Evolutionary conservation across 2,113 vertebrate genomes (phyloP), one percentile per base, ranked within the genome.

Genomic region (Psittacula cyanocephala): DNA sequence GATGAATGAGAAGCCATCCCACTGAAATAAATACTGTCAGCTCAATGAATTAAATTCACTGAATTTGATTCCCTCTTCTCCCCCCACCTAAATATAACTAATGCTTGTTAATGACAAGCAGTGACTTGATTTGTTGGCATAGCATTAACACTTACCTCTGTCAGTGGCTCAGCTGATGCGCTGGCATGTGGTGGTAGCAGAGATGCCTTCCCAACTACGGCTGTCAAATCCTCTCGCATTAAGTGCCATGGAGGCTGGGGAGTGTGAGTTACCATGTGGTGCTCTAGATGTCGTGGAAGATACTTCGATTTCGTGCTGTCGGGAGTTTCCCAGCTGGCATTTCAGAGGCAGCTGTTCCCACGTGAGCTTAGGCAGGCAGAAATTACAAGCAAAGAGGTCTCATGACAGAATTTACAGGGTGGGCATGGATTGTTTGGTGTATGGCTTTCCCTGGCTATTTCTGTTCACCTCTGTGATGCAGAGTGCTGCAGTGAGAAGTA

Each of bases 391-490:
- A 10, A 24, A 74, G 68, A 52, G 24, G 50, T 17, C 50, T 39
- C 74, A 11, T 18, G 89, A 13, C 85, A 46, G 3, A 9, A 2
- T 9, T n/a, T 4, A 1, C 0, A 0, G 67, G 39, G 14, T 41
- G 59, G 37, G 23, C 0, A 19, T 67, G n/a, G 62, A 57, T 31
- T 33, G 46, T 31, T 46, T 1, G 0, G 13, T 60, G 44, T 17
- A 62, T 71, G 91, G 10, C 47, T 86, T 55, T 79, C 31, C 89
- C 65, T 43, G 64, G 72, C 29, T 31, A 2, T 71, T 49, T 23
- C 62, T 11, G 0, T 11, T 81, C 33, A 28, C 17, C 37, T 28
- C 60, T 0, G 10, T 23, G 89, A 13, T 0, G 1, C 0, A 1
- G 37, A 22, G 62, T 1, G 59, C 46, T 63, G 59, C 2, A 1